A percentile compares a stretch with the other conserved stretches of the same genome.
Conservation (phyloP, 1,140 invertebrate genomes). For the Galendromus occidentalis region DNA sequence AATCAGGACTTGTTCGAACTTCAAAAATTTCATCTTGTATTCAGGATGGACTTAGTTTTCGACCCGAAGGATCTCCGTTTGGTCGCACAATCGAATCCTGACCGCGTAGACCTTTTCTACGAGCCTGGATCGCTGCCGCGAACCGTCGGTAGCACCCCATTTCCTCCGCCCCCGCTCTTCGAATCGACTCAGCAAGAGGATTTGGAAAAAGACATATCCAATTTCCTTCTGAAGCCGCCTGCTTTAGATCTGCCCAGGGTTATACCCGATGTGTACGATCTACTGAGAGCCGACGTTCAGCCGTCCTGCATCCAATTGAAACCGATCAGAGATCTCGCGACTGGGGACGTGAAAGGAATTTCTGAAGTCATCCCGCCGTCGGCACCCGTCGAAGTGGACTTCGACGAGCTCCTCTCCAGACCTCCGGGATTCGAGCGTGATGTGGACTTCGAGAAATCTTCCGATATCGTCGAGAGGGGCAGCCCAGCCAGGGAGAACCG, state of each 20-base stretch:
- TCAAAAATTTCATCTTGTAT: background rate
- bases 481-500: conserved; percentile 23
- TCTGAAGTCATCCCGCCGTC: conserved; percentile 34
- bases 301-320: conserved; percentile 25
- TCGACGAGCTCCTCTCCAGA: conserved; percentile 34
- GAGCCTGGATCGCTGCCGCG: background rate
- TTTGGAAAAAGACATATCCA: conserved; percentile 34
- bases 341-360: conserved; percentile 44
- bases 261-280: conserved; percentile 32
- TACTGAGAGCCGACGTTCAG: conserved; percentile 22
- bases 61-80: background rate
- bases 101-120: background rate
- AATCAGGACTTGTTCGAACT: too few species aligned
- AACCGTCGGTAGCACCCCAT: conserved; percentile 20
- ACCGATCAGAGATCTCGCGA: conserved; percentile 46
- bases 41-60: conserved; percentile 1
- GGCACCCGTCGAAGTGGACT: background rate
- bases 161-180: conserved; percentile 37
- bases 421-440: conserved; percentile 43
- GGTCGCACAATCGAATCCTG: background rate
- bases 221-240: conserved; percentile 39
- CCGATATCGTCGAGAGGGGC: conserved; percentile 28
- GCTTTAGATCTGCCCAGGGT: conserved; percentile 37
- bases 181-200: conserved; percentile 22
- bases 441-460: conserved; percentile 23